phyloP scores from a whole-genome alignment of 2,888 invertebrate species.

The Linyphia triangularis region DNA sequence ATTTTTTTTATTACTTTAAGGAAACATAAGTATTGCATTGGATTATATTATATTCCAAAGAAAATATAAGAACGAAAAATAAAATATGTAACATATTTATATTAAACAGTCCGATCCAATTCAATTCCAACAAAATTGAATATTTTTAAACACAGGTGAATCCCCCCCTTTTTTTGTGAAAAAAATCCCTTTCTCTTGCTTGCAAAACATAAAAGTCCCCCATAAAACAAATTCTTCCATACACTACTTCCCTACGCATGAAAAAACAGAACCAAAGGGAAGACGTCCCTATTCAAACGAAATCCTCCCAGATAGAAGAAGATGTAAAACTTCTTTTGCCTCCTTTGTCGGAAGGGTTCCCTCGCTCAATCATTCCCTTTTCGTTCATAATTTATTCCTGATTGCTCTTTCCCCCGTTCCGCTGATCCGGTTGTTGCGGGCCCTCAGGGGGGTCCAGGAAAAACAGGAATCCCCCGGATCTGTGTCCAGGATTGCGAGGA shows the following conservation, averaged over 20 bases:
- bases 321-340: constrained; percentile 53
- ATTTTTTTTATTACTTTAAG: no score
- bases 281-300: constrained; percentile 43
- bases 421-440: constrained; percentile 34
- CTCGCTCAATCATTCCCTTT: constrained; percentile 69
- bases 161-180: no score
- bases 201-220: not conserved
- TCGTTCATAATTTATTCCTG: constrained; percentile 73
- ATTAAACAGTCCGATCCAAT: not conserved
- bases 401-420: constrained; percentile 55
- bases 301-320: constrained; percentile 54
- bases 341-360: constrained; percentile 61
- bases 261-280: not conserved
- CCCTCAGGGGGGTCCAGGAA: constrained; percentile 26
- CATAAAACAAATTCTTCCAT: constrained; percentile 20
- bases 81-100: not conserved
- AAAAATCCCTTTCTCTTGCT: not conserved
- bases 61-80: no score
- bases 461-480: not conserved
- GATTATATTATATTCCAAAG: no score
- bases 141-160: not conserved
- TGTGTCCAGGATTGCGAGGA: not conserved
- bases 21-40: no score
- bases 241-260: no score
- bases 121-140: not conserved